Evolutionary conservation across 1,140 invertebrate species (phyloP).

Genomic region (Stratiolaelaps scimitus): DNA sequence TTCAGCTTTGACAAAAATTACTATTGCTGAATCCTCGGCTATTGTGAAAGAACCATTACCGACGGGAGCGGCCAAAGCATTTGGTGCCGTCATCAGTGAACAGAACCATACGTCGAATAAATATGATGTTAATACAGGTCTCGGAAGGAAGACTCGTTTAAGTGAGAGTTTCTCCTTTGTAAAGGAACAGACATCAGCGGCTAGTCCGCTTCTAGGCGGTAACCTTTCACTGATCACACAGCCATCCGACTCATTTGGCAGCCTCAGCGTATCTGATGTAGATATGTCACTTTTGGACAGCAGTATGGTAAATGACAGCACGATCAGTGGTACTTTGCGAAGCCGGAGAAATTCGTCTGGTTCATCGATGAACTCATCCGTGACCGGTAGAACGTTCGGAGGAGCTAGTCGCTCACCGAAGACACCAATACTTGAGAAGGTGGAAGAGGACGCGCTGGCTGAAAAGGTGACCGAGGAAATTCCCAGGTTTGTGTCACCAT

Average conservation of each 20-base stretch:
- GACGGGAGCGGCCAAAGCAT: too few species aligned
- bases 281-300: slow-evolving; percentile 10
- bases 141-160: too few species aligned
- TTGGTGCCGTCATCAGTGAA: too few species aligned
- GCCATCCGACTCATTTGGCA: slow-evolving; percentile 14
- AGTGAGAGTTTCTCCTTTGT: too few species aligned
- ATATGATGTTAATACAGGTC: too few species aligned
- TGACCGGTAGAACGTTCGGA: background rate
- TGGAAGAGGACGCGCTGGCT: background rate
- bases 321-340: background rate
- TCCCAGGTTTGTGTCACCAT: slow-evolving; percentile 14
- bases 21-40: too few species aligned
- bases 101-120: too few species aligned
- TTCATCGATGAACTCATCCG: background rate
- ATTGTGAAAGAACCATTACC: too few species aligned
- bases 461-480: background rate
- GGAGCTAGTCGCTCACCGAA: slow-evolving; percentile 7
- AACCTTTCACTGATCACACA: background rate
- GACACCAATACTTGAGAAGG: background rate
- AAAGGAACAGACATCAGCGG: too few species aligned
- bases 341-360: background rate
- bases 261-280: slow-evolving; percentile 15
- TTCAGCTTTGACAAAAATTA: too few species aligned
- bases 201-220: too few species aligned
- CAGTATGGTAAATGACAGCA: background rate